phyloP scores from a whole-genome alignment of 1,140 invertebrate genomes.

The Pseudomyrmex concolor region DNA sequence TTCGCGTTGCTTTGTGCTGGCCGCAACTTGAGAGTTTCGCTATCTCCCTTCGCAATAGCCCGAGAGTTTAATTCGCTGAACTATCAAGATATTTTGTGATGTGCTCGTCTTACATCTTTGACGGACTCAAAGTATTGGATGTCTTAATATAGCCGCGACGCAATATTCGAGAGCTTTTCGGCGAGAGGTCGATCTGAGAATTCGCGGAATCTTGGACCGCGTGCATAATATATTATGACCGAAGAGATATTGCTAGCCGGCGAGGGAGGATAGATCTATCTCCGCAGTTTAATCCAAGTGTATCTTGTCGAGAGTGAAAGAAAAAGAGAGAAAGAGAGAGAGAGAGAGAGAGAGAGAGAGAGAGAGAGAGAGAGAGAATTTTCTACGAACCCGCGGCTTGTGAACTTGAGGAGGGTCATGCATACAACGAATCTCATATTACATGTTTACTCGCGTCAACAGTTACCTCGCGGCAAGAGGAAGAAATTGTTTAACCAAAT shows the following conservation, averaged over 20 bases:
- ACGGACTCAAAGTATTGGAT: constrained; percentile 28
- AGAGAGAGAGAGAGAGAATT: background rate
- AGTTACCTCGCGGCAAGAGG: background rate
- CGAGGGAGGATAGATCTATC: background rate
- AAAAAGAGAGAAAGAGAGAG: no score
- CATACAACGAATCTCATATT: constrained; percentile 31
- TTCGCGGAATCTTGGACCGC: constrained; percentile 41
- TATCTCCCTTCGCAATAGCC: background rate
- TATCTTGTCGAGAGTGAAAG: background rate
- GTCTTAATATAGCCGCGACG: constrained; percentile 30
- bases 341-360: no score
- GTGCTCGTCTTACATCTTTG: constrained; percentile 3
- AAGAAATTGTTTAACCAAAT: constrained; percentile 40
- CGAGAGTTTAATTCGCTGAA: constrained; percentile 11
- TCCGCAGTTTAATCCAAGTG: constrained; percentile 41
- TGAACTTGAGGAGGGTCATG: background rate
- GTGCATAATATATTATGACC: constrained; percentile 42
- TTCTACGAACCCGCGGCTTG: constrained; percentile 1
- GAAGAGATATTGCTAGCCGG: constrained; percentile 31
- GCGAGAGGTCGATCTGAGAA: background rate
- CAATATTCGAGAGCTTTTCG: constrained; percentile 28
- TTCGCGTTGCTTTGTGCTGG: background rate
- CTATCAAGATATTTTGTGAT: constrained; percentile 32
- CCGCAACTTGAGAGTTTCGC: constrained; percentile 10
- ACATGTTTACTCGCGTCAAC: constrained; percentile 36